Evolutionary conservation across 2,113 vertebrate genomes (phyloP), one percentile per base, ranked within the genome.

Genomic region (Erythrolamprus reginae): DNA sequence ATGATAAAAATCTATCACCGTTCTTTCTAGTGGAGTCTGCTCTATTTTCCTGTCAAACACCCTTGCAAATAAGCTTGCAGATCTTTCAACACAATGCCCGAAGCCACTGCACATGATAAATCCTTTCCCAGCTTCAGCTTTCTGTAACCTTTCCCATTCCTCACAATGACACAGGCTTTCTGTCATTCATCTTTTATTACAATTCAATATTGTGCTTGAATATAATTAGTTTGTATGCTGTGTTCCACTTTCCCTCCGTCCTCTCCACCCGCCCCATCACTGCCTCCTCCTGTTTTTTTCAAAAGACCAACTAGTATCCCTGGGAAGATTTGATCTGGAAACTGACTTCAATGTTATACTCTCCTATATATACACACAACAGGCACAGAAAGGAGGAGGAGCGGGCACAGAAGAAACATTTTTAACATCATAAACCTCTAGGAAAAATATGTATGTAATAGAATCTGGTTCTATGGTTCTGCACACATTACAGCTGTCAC

Each of bases 401-500:
- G 88, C 8, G 38, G 38, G 47, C 1, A 96, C 95, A 96, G 96
- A 96, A 97, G 96, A 97, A 97, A 97, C 97, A 97, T 97, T 97
- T 97, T 97, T 96, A 97, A 96, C 97, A 96, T 96, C 94, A 90
- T 97, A 97, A 97, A 97, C 97, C 96, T 97, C 97, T 96, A 97
- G 97, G 96, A 97, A 97, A 97, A 97, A 97, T 97, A 97, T 97
- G 97, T 97, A 97, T 97, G 97, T 97, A 97, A 97, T 97, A 97
- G 97, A 97, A 97, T 97, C 96, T 97, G 97, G 96, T 97, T 95
- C 96, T 97, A 94, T 96, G 96, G 96, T 97, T 97, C 97, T 97
- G 97, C 97, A 97, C 97, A 97, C 97, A 97, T 97, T 97, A 97
- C 96, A 97, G 95, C 97, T 97, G 97, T 97, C 97, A 97, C 96